phyloP scores from a whole-genome alignment of 2,797 vertebrate genomes.

The Acridotheres tristis region DNA sequence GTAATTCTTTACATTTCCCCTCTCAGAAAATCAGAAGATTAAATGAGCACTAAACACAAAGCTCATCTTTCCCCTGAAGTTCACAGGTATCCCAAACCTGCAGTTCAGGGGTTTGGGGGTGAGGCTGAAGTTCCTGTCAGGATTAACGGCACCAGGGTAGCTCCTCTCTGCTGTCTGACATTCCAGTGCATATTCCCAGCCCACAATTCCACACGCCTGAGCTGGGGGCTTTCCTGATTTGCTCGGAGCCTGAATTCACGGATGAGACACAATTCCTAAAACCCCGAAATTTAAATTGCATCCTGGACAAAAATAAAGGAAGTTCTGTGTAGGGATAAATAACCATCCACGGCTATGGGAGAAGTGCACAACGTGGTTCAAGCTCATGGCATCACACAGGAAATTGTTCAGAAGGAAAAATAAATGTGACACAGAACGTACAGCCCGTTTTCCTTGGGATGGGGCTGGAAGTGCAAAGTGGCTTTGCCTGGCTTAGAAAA shows the following conservation, averaged over 20 bases:
- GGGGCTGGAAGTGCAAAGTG: not conserved
- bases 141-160: not conserved
- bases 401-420: not conserved
- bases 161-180: not conserved
- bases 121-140: not conserved
- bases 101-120: not conserved
- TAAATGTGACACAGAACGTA: not conserved
- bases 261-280: too few species aligned
- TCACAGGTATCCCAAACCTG: not conserved
- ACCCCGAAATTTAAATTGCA: not conserved
- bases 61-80: not conserved
- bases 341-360: too few species aligned
- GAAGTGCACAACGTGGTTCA: accelerated
- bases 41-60: not conserved
- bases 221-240: not conserved
- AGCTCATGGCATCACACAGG: not conserved
- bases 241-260: not conserved
- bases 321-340: not conserved
- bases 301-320: not conserved
- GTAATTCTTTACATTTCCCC: not conserved
- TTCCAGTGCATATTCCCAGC: not conserved
- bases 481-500: not conserved
- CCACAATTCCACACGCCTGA: not conserved
- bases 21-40: not conserved
- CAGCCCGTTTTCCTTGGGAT: not conserved